Percentiles rank a stretch among this genome's conserved stretches.
These are phyloP conservation scores for Leptogaster cylindrica DNA, from an alignment of 2,888 invertebrate genomes.

Conservation along the genomic window DNA sequence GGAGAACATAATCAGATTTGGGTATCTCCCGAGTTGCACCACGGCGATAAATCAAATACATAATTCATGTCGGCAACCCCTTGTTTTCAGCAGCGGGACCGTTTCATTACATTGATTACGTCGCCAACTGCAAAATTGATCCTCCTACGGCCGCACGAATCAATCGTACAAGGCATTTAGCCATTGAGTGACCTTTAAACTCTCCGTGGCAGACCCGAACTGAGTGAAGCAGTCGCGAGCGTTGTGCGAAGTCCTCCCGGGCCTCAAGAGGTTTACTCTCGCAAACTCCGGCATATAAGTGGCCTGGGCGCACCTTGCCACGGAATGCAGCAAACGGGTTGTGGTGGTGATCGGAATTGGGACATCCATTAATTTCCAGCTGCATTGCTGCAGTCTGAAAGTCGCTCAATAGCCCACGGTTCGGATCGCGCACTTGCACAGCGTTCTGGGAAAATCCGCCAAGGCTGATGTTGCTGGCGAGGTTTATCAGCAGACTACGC, in stretches of 20 bases:
- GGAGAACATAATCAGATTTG: constrained; percentile 8
- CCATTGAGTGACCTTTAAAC: constrained; percentile 8
- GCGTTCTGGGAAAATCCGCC: neutral
- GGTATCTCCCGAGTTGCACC: constrained; percentile 7
- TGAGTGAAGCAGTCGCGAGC: neutral
- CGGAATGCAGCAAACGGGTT: neutral
- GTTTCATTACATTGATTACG: constrained; percentile 6
- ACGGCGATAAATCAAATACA: constrained; percentile 6
- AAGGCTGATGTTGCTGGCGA: neutral
- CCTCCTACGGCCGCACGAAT: constrained; percentile 7
- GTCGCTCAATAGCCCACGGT: constrained; percentile 7
- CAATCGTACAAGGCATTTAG: constrained; percentile 6
- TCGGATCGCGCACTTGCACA: neutral
- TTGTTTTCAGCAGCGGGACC: constrained; percentile 10
- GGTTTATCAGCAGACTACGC: constrained; percentile 5
- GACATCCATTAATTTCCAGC: constrained; percentile 17
- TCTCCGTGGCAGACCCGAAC: constrained; percentile 1
- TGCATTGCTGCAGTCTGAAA: constrained; percentile 4
- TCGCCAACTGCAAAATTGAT: constrained; percentile 3
- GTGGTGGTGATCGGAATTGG: neutral
- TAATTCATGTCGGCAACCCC: constrained; percentile 15
- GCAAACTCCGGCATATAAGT: constrained; percentile 3
- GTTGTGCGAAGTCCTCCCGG: neutral
- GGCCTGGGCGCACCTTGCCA: neutral
- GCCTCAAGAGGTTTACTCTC: neutral